phyloP scores from a whole-genome alignment of 2,113 vertebrate genomes.

The Actenoides hombroni region DNA sequence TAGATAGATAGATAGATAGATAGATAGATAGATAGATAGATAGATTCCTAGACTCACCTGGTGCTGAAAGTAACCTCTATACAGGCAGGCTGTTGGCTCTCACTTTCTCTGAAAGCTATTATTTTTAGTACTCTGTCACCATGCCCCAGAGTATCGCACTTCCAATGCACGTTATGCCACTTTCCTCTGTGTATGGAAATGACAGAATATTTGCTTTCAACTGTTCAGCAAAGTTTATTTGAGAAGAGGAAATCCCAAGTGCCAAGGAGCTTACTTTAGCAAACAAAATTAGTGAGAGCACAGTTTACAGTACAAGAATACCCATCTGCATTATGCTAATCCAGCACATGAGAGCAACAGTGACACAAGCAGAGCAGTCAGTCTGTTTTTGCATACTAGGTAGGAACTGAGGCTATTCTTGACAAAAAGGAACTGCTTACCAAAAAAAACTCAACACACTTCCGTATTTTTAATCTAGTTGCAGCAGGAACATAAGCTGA shows the following conservation, averaged over 20 bases:
- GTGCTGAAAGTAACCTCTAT: neutral
- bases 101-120: neutral
- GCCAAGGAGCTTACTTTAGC: neutral
- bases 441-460: rapidly evolving
- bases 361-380: neutral
- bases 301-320: neutral
- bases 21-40: too few relatives aligned
- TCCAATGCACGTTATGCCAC: neutral
- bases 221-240: neutral
- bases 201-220: neutral
- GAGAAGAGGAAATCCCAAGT: neutral
- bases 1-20: too few relatives aligned
- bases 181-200: neutral
- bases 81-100: neutral
- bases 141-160: neutral
- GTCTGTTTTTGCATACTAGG: rapidly evolving
- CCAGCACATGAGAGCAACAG: neutral
- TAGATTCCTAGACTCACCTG: neutral
- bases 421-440: neutral
- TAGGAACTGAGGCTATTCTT: neutral
- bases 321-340: neutral
- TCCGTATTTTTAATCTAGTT: neutral
- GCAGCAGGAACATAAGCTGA: neutral
- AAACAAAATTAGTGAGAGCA: neutral
- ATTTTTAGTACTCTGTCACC: neutral